These are phyloP conservation scores for Pterocles burchelli DNA, from an alignment of 2,113 vertebrate species.

Conservation along the genomic window DNA sequence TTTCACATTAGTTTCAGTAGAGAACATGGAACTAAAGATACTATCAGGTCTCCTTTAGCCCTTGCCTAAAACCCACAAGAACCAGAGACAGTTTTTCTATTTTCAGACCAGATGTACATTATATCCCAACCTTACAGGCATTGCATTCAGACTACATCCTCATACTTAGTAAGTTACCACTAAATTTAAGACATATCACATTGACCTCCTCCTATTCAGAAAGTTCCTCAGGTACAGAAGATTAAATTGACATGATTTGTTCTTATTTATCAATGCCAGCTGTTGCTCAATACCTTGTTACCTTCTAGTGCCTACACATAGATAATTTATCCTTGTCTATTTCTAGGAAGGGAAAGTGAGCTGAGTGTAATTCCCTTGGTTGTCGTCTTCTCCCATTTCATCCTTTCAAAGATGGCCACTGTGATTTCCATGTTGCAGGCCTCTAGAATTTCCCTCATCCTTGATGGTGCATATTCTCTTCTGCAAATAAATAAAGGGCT, in stretches of 20 bases:
- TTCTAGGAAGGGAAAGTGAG: neutral
- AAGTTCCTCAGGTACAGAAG: neutral
- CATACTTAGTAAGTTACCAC: neutral
- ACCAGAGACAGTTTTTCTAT: neutral
- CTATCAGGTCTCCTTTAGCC: neutral
- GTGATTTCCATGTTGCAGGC: neutral
- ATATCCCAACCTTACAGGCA: neutral
- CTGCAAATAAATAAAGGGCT: neutral
- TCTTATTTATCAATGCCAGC: neutral
- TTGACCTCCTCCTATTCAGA: neutral
- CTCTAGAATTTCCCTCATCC: neutral
- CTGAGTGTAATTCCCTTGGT: neutral
- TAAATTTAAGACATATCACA: neutral
- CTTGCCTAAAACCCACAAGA: neutral
- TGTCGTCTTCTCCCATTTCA: neutral
- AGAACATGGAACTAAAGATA: neutral
- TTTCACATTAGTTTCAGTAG: neutral
- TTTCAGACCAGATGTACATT: neutral
- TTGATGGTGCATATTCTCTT: neutral
- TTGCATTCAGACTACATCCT: neutral
- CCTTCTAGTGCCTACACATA: neutral
- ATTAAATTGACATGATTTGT: neutral
- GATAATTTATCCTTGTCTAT: neutral
- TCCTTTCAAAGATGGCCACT: neutral
- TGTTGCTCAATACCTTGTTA: neutral